phyloP scores from a whole-genome alignment of 2,797 vertebrate species.

The Phoxinus dragarum region DNA sequence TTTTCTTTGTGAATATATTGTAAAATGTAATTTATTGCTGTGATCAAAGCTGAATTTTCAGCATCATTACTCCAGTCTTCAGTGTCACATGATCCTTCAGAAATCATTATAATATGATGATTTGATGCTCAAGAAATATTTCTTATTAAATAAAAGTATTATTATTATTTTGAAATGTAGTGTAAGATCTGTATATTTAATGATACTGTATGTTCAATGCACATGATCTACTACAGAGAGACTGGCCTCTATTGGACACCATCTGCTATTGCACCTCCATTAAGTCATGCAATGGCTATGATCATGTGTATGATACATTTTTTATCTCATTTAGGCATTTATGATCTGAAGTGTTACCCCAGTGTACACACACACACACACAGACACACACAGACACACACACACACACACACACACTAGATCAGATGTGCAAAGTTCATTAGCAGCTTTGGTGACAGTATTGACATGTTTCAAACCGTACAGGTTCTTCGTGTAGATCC shows the following conservation, averaged over 20 bases:
- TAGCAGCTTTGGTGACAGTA: slow-evolving; percentile 43
- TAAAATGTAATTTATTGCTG: neutral
- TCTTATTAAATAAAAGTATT: neutral
- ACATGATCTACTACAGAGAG: slow-evolving; percentile 23
- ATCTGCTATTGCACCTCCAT: slow-evolving; percentile 32
- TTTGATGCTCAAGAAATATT: neutral
- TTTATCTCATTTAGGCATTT: neutral
- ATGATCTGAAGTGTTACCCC: neutral
- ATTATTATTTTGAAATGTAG: neutral
- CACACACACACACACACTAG: slow-evolving; percentile 8
- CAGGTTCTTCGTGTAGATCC: slow-evolving; percentile 17
- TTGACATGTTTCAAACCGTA: slow-evolving; percentile 41
- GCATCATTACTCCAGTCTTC: neutral
- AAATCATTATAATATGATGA: neutral
- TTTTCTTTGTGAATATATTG: neutral
- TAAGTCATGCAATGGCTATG: neutral
- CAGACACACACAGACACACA: slow-evolving; percentile 29
- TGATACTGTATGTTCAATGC: neutral
- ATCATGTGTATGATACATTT: neutral
- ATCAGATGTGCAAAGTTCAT: slow-evolving; percentile 31
- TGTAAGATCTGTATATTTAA: neutral
- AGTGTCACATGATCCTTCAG: neutral
- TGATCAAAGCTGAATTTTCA: neutral
- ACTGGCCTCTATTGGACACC: slow-evolving; percentile 77
- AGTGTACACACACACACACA: slow-evolving; percentile 30